Evolutionary conservation across 2,797 vertebrate species (phyloP).

Genomic region (Amblyraja radiata): DNA sequence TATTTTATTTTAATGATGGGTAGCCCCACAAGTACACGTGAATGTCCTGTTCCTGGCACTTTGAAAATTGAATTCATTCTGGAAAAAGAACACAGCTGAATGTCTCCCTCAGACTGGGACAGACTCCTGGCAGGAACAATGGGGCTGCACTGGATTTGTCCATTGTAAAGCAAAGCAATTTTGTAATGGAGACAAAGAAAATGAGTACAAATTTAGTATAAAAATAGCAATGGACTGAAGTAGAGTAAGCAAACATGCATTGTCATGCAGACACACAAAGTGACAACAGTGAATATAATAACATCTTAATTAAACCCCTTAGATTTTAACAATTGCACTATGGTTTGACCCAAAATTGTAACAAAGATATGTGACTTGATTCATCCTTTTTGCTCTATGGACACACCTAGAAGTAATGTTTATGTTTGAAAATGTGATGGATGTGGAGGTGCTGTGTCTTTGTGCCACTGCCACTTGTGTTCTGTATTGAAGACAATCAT

Average conservation of each 20-base stretch:
- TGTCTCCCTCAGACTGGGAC: background rate
- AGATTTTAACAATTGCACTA: background rate
- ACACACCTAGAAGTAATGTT: background rate
- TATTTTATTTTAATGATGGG: background rate
- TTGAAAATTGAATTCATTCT: slow-evolving; percentile 14
- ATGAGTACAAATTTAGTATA: background rate
- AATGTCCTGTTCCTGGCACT: slow-evolving; percentile 5
- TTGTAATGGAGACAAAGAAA: background rate
- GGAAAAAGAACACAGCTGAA: background rate
- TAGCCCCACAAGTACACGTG: background rate
- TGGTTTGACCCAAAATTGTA: background rate
- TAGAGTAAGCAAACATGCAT: background rate
- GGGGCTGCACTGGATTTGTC: background rate
- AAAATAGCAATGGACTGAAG: background rate
- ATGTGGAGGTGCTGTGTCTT: background rate
- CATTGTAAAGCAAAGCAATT: background rate
- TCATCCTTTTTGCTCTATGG: background rate
- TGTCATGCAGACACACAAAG: background rate
- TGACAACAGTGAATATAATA: background rate
- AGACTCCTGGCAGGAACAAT: background rate
- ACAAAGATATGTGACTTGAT: background rate
- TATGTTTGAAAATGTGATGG: background rate
- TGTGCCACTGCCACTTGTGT: background rate
- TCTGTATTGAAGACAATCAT: background rate
- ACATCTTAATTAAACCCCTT: background rate